Base-by-base conservation (phyloP, 2,888 invertebrate species). In the Acrobasis consociella region DNA sequence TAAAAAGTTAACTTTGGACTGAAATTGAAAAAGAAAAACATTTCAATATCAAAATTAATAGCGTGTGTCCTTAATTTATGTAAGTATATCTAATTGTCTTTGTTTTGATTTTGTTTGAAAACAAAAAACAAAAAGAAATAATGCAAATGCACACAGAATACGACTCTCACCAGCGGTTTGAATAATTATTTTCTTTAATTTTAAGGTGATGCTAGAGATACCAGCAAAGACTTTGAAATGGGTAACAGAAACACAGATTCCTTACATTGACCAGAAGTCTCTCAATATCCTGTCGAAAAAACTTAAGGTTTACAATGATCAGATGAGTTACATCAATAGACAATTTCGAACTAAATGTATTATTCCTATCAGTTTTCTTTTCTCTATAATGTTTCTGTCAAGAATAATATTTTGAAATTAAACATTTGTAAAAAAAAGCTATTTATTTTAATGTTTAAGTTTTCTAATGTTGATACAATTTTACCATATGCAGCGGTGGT, bases 141-240 rank as follows among this genome's bases (percentile, higher is more conserved):
- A 31, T 5, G 31, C 2, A 31, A 31, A 31, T 7, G 7, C 31
- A 31, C 31, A 31, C 7, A 31, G 5, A 31, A 31, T 31, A 7
- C 31, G 42, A 11, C 13, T 39, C 39, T 1, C 39, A 39, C 39
- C 2, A 39, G 10, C 42, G 42, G 42, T 42, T 42, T 13, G 42
- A 42, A 42, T 11, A 7, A 7, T 31, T 7, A 31, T 31, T 31
- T 31, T 31, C 31, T 5, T 31, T 42, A 52, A 9, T 58, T 60
- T 11, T 55, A 65, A 91, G 91, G 89, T 91, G 10, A 86, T 91
- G 84, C 58, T 78, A 53, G 77, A 78, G 56, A 91, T 91, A 74
- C 73, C 80, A 5, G 69, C 85, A 15, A 64, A 75, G 9, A 85
- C 72, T 49, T 67, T 91, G 49, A 75, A 69, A 62, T 71, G 81